phyloP scores from a whole-genome alignment of 2,113 vertebrate species.

The Parotia lawesii region DNA sequence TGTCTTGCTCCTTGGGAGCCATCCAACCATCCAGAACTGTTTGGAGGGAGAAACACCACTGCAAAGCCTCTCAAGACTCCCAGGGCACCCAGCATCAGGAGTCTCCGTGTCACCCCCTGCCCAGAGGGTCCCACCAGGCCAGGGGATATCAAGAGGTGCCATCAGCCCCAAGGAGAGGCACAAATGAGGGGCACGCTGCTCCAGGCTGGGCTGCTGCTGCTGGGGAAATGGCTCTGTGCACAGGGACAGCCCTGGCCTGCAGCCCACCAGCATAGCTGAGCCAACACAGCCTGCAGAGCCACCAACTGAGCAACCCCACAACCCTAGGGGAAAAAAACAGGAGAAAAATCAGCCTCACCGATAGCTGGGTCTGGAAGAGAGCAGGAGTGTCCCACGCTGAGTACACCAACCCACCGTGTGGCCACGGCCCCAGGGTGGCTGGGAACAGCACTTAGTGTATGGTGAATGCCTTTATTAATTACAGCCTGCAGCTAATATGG shows the following conservation, averaged over 20 bases:
- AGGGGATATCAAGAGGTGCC: rapidly evolving
- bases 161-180: not conserved
- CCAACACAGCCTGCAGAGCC: not conserved
- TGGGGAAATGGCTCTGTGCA: not conserved
- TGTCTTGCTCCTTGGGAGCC: not conserved
- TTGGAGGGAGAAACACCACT: not conserved
- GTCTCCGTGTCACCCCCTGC: rapidly evolving
- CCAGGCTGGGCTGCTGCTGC: not conserved
- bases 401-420: not conserved
- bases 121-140: rapidly evolving
- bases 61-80: rapidly evolving
- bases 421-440: not conserved
- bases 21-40: not conserved
- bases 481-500: conserved; percentile 27
- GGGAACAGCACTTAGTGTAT: not conserved
- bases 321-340: not conserved
- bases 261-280: not conserved
- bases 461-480: conserved; percentile 41
- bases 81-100: not conserved
- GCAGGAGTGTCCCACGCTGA: not conserved
- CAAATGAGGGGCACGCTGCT: rapidly evolving
- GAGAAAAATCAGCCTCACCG: not conserved
- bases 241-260: not conserved
- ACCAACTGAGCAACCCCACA: rapidly evolving
- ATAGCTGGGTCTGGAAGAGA: not conserved